Conservation (phyloP, 2,113 vertebrate species). For the Aviceda subcristata region DNA sequence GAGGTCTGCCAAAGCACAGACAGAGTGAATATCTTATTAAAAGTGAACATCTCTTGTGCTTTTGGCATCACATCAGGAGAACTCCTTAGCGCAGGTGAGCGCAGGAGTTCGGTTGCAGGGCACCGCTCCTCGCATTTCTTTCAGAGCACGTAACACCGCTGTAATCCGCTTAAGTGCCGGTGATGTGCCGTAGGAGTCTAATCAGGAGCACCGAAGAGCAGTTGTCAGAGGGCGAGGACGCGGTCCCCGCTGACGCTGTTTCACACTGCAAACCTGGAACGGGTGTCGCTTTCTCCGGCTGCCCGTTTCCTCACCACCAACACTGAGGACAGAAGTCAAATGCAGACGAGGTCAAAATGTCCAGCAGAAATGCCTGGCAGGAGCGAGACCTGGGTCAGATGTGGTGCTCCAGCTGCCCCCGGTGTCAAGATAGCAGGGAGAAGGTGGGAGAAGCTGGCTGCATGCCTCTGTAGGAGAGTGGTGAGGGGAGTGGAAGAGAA, state of each 20-base stretch:
- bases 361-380: no score
- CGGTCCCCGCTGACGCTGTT: fast-evolving
- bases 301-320: background rate
- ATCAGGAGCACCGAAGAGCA: background rate
- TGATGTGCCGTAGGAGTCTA: no score
- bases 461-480: background rate
- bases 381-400: background rate
- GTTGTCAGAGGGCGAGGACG: background rate
- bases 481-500: background rate
- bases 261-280: background rate
- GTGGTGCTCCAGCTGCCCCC: background rate
- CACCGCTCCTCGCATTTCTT: background rate
- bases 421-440: fast-evolving
- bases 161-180: background rate
- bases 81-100: background rate
- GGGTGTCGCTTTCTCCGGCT: background rate
- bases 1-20: background rate
- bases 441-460: background rate
- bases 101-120: background rate
- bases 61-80: background rate
- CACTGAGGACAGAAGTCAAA: background rate
- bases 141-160: background rate
- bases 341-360: background rate
- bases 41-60: background rate
- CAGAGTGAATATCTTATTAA: background rate